These are phyloP conservation scores for Galerucella calmariensis DNA, from an alignment of 2,888 invertebrate genomes.

Conservation along the genomic window DNA sequence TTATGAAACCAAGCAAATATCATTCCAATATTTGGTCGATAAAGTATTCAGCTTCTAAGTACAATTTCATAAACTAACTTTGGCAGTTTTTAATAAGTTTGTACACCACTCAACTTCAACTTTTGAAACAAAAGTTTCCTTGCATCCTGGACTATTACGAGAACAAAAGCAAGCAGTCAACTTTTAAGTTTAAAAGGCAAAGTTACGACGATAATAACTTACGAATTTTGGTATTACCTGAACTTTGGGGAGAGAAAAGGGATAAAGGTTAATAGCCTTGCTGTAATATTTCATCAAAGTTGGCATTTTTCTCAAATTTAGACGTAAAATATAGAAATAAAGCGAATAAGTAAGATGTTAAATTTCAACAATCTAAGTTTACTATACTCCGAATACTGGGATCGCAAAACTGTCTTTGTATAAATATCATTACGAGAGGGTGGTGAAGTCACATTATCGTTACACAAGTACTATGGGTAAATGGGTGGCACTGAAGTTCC, in stretches of 20 bases:
- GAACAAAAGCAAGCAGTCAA: conserved; percentile 9
- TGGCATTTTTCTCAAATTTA: conserved; percentile 11
- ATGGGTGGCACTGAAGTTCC: too few species aligned
- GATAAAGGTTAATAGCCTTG: conserved; percentile 23
- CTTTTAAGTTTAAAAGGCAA: conserved; percentile 15
- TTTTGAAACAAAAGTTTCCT: neutral
- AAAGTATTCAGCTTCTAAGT: too few species aligned
- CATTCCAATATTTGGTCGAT: too few species aligned
- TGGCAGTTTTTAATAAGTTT: too few species aligned
- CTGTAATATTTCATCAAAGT: conserved; percentile 14
- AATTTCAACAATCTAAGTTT: too few species aligned
- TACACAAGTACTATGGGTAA: too few species aligned
- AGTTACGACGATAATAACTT: conserved; percentile 27
- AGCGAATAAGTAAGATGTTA: neutral
- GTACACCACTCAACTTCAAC: neutral
- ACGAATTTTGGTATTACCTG: conserved; percentile 25
- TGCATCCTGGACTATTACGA: neutral
- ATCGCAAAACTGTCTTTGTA: too few species aligned
- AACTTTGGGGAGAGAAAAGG: conserved; percentile 22
- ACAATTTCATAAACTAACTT: too few species aligned
- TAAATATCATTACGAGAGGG: too few species aligned
- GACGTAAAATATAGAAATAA: neutral
- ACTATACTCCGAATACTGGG: too few species aligned
- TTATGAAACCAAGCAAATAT: too few species aligned
- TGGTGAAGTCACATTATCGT: too few species aligned